Conservation (phyloP, 2,797 vertebrate genomes). For the Champsocephalus esox region DNA sequence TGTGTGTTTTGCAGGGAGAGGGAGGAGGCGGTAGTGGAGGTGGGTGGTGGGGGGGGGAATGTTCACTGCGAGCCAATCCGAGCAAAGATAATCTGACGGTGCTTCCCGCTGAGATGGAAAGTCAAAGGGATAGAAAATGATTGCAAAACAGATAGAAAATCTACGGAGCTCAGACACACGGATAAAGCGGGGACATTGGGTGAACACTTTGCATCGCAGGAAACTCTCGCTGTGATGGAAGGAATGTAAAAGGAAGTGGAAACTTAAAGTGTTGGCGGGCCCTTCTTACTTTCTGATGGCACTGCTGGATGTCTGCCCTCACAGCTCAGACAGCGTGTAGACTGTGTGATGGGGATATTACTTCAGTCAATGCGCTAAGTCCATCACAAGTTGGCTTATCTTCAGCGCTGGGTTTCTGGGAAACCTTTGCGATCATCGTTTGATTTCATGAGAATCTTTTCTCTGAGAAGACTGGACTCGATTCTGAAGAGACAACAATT, state of each 20-base stretch:
- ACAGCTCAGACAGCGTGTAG: constrained; percentile 29
- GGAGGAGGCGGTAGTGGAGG: constrained; percentile 39
- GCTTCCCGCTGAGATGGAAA: constrained; percentile 39
- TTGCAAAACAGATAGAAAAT: constrained; percentile 23
- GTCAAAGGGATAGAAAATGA: constrained; percentile 18
- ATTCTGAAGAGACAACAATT: constrained; percentile 1
- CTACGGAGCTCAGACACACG: constrained; percentile 6
- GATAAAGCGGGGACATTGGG: constrained; percentile 10
- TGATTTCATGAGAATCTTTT: no score
- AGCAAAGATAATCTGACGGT: constrained; percentile 27
- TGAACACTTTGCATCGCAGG: background rate
- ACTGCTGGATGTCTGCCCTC: constrained; percentile 46
- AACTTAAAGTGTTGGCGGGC: constrained; percentile 28
- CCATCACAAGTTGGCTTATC: constrained; percentile 9
- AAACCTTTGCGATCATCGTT: background rate
- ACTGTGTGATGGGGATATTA: constrained; percentile 34
- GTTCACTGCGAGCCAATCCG: constrained; percentile 28
- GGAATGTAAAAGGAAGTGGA: constrained; percentile 42
- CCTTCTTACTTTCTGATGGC: constrained; percentile 18
- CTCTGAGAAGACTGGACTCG: constrained; percentile 9
- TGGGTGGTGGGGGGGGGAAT: constrained; percentile 23
- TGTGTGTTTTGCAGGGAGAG: constrained; percentile 46
- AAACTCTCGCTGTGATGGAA: constrained; percentile 38
- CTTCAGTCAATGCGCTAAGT: constrained; percentile 23
- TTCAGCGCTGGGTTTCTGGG: constrained; percentile 12